These are phyloP conservation scores for Pseudomugil gertrudae DNA, from an alignment of 2,797 vertebrate species.

Conservation along the genomic window DNA sequence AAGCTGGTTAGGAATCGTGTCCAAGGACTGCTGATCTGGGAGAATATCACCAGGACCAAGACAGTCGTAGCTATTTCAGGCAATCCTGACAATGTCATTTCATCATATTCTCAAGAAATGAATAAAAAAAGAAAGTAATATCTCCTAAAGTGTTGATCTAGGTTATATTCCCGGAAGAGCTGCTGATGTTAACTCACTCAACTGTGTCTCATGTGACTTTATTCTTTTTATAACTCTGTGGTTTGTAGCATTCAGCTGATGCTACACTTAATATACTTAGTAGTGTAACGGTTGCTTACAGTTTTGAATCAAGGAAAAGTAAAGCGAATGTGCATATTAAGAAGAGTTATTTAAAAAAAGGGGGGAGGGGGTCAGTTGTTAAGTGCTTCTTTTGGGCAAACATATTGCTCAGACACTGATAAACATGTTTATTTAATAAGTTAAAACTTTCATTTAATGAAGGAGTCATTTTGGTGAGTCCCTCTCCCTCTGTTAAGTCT, in stretches of 20 bases:
- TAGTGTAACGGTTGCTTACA: background rate
- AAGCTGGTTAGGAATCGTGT: no score
- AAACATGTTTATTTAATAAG: no score
- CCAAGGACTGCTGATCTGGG: no score
- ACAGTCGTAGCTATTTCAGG: no score
- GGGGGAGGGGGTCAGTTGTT: background rate
- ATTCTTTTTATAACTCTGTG: background rate
- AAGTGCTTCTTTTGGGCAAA: background rate
- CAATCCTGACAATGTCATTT: background rate
- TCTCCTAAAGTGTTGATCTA: background rate
- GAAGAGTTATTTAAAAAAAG: background rate
- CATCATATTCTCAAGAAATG: background rate
- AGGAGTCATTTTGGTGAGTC: no score
- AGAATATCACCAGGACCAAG: no score
- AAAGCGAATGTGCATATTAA: background rate
- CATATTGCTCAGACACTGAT: no score
- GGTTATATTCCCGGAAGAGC: background rate
- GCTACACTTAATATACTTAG: no score
- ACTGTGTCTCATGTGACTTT: background rate
- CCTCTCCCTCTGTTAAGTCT: no score
- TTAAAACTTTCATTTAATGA: no score
- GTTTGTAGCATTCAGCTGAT: no score
- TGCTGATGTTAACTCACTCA: background rate
- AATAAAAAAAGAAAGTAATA: background rate
- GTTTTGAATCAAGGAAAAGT: background rate